Percentiles rank a stretch among this genome's conserved stretches.
Evolutionary conservation across 2,888 invertebrate species (phyloP).

Genomic region (Choreutis nemorana): DNA sequence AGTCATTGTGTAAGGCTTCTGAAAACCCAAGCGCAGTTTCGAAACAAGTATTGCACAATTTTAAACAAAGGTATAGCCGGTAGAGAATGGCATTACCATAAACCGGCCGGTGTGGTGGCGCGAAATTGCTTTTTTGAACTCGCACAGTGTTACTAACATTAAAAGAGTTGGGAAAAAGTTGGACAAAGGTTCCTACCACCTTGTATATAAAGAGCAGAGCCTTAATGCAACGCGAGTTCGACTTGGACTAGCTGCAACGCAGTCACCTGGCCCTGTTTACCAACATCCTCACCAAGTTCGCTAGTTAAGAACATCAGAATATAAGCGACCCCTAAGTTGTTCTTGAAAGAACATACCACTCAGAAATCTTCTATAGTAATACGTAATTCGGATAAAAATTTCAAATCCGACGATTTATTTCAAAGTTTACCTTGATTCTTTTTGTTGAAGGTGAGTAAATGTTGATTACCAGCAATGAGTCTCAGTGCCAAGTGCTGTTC

Average conservation of each 20-base stretch:
- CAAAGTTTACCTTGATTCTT: no score
- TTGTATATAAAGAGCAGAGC: constrained; percentile 25
- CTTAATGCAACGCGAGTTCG: constrained; percentile 35
- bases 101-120: constrained; percentile 37
- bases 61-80: constrained; percentile 54
- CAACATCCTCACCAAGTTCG: constrained; percentile 30
- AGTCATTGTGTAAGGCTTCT: constrained; percentile 42
- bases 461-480: no score
- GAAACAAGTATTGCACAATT: constrained; percentile 54
- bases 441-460: no score
- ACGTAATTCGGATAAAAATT: no score
- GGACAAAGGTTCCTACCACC: constrained; percentile 32
- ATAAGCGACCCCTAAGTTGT: no score
- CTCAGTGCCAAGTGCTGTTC: no score
- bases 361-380: no score
- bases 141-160: constrained; percentile 45
- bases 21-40: constrained; percentile 45
- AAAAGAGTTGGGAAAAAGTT: constrained; percentile 53
- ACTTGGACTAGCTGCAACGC: constrained; percentile 26
- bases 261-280: constrained; percentile 31
- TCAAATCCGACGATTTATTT: no score
- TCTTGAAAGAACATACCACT: no score
- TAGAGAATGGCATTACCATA: constrained; percentile 47
- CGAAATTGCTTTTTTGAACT: constrained; percentile 63
- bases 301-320: constrained; percentile 35